These are phyloP conservation scores for Babylonia areolata DNA, from an alignment of 1,140 invertebrate species.

Conservation along the genomic window DNA sequence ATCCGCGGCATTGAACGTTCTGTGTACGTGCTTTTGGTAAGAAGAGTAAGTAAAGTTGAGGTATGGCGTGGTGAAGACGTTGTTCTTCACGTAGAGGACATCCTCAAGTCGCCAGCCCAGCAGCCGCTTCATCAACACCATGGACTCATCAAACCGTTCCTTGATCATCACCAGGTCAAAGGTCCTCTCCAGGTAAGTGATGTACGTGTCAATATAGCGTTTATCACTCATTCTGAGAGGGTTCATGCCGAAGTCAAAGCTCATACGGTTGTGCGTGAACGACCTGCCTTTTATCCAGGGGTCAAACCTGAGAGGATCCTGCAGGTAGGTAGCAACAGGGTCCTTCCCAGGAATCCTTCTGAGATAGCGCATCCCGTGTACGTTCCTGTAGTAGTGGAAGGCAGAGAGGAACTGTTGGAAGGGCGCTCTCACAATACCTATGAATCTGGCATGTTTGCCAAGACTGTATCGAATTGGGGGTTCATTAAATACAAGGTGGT, in stretches of 20 bases:
- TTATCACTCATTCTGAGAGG: conserved; percentile 2
- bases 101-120: conserved; percentile 77
- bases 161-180: conserved; percentile 78
- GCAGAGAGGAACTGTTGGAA: conserved; percentile 63
- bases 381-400: conserved; percentile 56
- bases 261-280: conserved; percentile 42
- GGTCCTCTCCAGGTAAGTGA: conserved; percentile 61
- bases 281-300: background rate
- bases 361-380: conserved; percentile 41
- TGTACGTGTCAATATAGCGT: background rate
- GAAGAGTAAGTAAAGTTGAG: background rate
- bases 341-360: conserved; percentile 47
- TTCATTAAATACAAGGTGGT: conserved; percentile 61
- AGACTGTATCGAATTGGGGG: conserved; percentile 46
- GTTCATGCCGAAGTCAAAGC: conserved; percentile 43
- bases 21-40: conserved; percentile 11
- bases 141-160: conserved; percentile 77
- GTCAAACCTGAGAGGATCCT: conserved; percentile 41
- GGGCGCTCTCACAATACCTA: conserved; percentile 63
- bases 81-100: conserved; percentile 61
- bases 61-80: conserved; percentile 7
- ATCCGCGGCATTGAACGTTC: conserved; percentile 36
- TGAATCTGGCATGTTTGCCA: conserved; percentile 56
- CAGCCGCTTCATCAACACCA: conserved; percentile 75
- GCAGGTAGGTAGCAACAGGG: conserved; percentile 53